Conservation (phyloP, 2,888 invertebrate genomes). For the Nemotelus nigrinus region DNA sequence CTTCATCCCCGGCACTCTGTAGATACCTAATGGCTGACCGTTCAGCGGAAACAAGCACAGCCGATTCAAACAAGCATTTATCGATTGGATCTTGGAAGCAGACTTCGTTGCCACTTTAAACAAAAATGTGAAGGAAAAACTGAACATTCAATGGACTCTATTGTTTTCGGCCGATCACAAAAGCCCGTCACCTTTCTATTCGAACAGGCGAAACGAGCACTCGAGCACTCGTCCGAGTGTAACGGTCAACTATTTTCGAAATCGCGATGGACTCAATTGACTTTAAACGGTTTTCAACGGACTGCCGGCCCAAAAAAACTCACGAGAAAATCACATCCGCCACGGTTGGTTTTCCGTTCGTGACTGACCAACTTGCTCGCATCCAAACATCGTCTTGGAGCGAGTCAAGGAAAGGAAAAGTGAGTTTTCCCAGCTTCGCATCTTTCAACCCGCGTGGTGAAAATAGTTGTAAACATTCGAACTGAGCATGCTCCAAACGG, state of each 20-base stretch:
- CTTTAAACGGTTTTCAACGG: neutral
- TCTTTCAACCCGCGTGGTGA: constrained; percentile 6
- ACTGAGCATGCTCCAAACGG: neutral
- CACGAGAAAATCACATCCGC: constrained; percentile 19
- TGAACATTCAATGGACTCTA: neutral
- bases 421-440: constrained; percentile 29
- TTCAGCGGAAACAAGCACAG: too few species aligned
- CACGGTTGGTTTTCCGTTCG: constrained; percentile 23
- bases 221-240: neutral
- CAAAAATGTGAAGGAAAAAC: neutral
- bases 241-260: neutral
- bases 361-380: neutral
- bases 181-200: neutral
- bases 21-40: too few species aligned
- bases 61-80: too few species aligned
- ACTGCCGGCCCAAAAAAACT: neutral
- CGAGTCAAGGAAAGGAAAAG: constrained; percentile 32
- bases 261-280: neutral
- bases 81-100: too few species aligned
- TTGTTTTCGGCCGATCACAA: neutral
- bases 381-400: neutral
- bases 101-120: neutral
- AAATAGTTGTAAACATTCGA: constrained; percentile 37
- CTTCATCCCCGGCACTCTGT: neutral
- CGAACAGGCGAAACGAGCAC: too few species aligned